Base-by-base conservation (phyloP, 2,113 vertebrate species). In the Plotosus lineatus region DNA sequence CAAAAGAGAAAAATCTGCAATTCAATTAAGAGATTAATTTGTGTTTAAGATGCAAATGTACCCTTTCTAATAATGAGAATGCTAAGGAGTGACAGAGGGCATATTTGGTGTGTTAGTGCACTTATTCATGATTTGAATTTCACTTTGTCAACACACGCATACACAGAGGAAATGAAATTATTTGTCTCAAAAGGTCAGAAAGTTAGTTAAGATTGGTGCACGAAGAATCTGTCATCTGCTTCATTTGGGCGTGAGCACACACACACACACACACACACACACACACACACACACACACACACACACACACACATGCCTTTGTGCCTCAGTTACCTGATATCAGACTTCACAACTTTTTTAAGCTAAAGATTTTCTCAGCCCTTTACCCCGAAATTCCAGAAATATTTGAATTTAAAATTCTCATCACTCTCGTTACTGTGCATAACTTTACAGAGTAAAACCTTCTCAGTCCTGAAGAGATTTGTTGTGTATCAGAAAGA, bases 21-120 rank as follows among this genome's bases (percentile, higher is more conserved):
- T 85, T 88, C 84, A 88, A 87, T 87, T 77, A 84, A 77, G 84
- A 82, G 79, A 85, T 83, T 84, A 87, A 84, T 85, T 87, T 86
- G 83, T 82, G 78, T 87, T 83, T 80, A 79, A 86, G 83, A 89
- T 87, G 88, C 83, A 87, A 89, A 87, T 86, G 81, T 85, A 85
- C 77, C 86, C 83, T 86, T 89, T 87, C 83, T 85, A 84, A 75
- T 82, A 84, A 87, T 84, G 73, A 82, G 83, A 85, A 82, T 61
- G 69, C 79, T 82, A 75, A 85, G 75, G 76, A 82, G 83, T 75
- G 83, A 77, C 68, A 40, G 83, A 82, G 82, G 75, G 73, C 77
- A 56, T 79, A 74, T 84, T 75, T 56, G 50, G 63, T 66, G 82
- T 14, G 50, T 77, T 81, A n/a, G 48, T 65, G 77, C 82, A 69